Conservation (phyloP, 2,888 invertebrate species). For the Cheilosia variabilis region DNA sequence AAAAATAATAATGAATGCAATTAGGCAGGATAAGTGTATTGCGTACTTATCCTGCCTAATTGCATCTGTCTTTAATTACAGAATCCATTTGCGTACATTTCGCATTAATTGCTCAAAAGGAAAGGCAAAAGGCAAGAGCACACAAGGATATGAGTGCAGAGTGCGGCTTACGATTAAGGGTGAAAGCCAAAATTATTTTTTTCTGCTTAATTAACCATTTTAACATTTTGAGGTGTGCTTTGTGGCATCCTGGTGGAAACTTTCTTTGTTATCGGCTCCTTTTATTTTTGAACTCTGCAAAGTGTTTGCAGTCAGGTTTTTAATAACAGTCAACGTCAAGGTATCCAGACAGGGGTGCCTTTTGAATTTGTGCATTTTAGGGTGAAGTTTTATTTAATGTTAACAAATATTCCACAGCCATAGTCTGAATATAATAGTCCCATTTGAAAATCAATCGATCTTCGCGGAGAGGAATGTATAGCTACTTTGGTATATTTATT, state of each 20-base stretch:
- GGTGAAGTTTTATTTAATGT: background rate
- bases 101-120: constrained; percentile 34
- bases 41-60: constrained; percentile 39
- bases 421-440: no score
- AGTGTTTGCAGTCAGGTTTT: background rate
- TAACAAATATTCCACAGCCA: no score
- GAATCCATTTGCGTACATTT: constrained; percentile 15
- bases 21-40: no score
- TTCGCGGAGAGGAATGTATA: no score
- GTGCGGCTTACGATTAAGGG: background rate
- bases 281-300: background rate
- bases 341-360: background rate
- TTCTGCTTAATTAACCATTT: background rate
- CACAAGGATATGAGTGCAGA: background rate
- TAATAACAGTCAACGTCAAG: background rate
- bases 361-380: background rate
- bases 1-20: no score
- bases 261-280: background rate
- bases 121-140: background rate
- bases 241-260: background rate
- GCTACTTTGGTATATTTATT: no score
- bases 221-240: background rate
- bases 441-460: no score
- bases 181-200: background rate
- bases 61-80: constrained; percentile 27